A percentile compares a stretch with the other conserved stretches of the same genome.
phyloP scores from a whole-genome alignment of 2,888 invertebrate species.

The Lasioglossum figueresi region DNA sequence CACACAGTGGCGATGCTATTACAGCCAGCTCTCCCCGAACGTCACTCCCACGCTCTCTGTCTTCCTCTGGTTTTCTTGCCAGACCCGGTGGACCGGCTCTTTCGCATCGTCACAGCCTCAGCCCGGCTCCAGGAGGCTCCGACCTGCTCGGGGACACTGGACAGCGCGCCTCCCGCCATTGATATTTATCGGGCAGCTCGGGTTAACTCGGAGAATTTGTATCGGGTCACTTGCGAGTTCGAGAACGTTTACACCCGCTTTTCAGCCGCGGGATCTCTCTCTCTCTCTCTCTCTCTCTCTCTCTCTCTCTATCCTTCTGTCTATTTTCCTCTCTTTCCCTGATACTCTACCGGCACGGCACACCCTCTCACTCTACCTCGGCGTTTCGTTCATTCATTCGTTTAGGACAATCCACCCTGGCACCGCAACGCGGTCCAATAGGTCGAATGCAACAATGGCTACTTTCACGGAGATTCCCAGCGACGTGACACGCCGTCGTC shows the following conservation, averaged over 20 bases:
- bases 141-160: conserved; percentile 11
- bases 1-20: conserved; percentile 66
- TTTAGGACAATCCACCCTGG: conserved; percentile 7
- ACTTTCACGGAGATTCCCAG: not conserved
- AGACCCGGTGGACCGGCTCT: conserved; percentile 42
- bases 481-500: not conserved
- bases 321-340: not conserved
- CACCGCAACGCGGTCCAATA: conserved; percentile 16
- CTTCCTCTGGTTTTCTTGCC: conserved; percentile 29
- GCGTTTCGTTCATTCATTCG: not conserved
- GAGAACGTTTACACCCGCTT: not conserved
- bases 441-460: not conserved
- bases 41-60: conserved; percentile 6
- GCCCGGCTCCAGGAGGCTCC: conserved; percentile 18
- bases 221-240: conserved; percentile 10
- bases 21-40: conserved; percentile 46
- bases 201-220: conserved; percentile 15
- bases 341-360: not conserved
- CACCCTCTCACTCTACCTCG: too few relatives aligned
- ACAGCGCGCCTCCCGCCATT: not conserved
- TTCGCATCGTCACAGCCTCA: conserved; percentile 26
- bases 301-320: not conserved
- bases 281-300: too few relatives aligned
- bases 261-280: not conserved
- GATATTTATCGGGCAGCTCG: conserved; percentile 14